Percentiles rank a stretch among this genome's conserved stretches.
These are phyloP conservation scores for Chamaea fasciata DNA, from an alignment of 2,113 vertebrate genomes.

Conservation along the genomic window DNA sequence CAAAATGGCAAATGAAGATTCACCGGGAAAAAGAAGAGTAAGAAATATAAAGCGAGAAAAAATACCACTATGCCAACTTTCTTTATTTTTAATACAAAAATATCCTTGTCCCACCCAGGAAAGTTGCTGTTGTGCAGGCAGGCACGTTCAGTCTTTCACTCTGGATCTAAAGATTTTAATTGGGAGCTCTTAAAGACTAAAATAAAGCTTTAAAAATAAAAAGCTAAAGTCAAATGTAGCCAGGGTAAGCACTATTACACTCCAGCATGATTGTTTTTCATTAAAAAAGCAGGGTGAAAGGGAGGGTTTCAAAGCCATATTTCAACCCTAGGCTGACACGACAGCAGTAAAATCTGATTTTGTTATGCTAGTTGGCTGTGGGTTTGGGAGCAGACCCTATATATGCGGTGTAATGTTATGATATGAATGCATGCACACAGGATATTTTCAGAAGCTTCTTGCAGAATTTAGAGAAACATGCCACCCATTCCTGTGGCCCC, in stretches of 20 bases:
- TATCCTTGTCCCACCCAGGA: slow-evolving; percentile 15
- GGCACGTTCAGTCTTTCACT: slow-evolving; percentile 24
- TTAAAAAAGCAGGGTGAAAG: slow-evolving; percentile 43
- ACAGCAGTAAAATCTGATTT: slow-evolving; percentile 59
- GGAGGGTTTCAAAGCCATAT: slow-evolving; percentile 59
- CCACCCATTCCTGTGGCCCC: background rate
- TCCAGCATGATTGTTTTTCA: slow-evolving; percentile 45
- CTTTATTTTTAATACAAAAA: background rate
- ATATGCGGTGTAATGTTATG: slow-evolving; percentile 12
- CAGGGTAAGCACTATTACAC: slow-evolving; percentile 50
- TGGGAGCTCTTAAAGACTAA: slow-evolving; percentile 47
- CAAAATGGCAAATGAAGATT: background rate
- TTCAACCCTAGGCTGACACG: slow-evolving; percentile 57
- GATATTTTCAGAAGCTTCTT: slow-evolving; percentile 35
- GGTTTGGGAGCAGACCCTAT: slow-evolving; percentile 53
- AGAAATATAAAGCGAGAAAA: background rate
- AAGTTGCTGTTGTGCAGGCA: slow-evolving; percentile 13
- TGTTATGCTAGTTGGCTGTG: slow-evolving; percentile 53
- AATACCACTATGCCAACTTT: background rate
- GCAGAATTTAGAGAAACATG: background rate
- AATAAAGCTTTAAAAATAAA: slow-evolving; percentile 54
- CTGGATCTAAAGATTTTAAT: slow-evolving; percentile 28
- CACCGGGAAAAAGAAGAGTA: background rate
- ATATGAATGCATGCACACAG: slow-evolving; percentile 6
- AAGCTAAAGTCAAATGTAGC: slow-evolving; percentile 44